Evolutionary conservation across 1,140 invertebrate genomes (phyloP).

Genomic region (Pinna nobilis): DNA sequence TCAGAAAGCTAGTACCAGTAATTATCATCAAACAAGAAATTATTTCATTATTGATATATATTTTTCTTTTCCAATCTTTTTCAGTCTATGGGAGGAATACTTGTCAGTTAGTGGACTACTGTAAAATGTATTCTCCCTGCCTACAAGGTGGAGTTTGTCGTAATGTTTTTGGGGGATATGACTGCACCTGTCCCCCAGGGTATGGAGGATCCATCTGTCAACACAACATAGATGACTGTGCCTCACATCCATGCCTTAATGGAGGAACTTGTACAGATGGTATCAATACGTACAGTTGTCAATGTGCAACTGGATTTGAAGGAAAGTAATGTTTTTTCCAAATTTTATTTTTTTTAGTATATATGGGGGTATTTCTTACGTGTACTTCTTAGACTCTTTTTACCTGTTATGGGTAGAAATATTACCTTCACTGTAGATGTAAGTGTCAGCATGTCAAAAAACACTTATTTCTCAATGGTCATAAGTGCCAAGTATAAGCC

Average conservation of each 20-base stretch:
- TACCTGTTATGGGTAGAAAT: not conserved
- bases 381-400: too few relatives aligned
- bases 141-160: conserved; percentile 79
- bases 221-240: conserved; percentile 56
- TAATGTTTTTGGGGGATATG: conserved; percentile 93
- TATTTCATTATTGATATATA: too few relatives aligned
- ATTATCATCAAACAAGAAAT: too few relatives aligned
- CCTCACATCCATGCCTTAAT: conserved; percentile 34
- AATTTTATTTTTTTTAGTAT: not conserved
- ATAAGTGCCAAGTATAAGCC: too few relatives aligned
- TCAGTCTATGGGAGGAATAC: conserved; percentile 2
- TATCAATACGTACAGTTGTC: conserved; percentile 22
- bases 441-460: too few relatives aligned
- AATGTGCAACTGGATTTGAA: conserved; percentile 22
- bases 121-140: conserved; percentile 31
- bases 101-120: conserved; percentile 41
- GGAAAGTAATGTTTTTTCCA: conserved; percentile 10
- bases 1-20: too few relatives aligned
- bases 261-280: conserved; percentile 28
- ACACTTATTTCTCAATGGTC: too few relatives aligned
- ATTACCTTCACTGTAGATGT: not conserved
- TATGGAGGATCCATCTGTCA: conserved; percentile 76
- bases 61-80: too few relatives aligned
- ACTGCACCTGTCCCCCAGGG: conserved; percentile 93
- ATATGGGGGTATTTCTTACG: not conserved